Evolutionary conservation across 92 coral and sea anemone species (phyloP).

Genomic region (Epizoanthus scotinus): DNA sequence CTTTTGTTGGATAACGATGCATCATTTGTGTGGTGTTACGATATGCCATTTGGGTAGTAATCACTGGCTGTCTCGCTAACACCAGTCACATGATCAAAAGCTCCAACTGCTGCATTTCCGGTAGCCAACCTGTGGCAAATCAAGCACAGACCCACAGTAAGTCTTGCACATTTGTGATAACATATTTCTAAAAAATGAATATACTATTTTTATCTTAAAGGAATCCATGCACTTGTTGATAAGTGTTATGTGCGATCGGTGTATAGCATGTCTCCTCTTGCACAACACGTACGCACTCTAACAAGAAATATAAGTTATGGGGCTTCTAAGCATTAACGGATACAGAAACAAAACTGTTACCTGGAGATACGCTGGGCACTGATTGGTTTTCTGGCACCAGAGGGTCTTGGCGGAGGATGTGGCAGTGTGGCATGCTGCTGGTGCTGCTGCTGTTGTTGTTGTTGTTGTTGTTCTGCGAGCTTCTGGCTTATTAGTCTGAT

Average conservation of each 20-base stretch:
- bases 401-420: slow-evolving; percentile 88
- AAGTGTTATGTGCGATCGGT: too few relatives aligned
- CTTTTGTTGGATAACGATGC: too few relatives aligned
- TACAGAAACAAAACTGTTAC: slow-evolving; percentile 29
- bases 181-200: too few relatives aligned
- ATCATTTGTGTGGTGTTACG: neutral
- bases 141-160: neutral
- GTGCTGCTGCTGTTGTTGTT: slow-evolving; percentile 46
- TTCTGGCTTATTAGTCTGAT: slow-evolving; percentile 82
- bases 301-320: too few relatives aligned
- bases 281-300: too few relatives aligned
- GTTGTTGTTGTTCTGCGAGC: slow-evolving; percentile 71
- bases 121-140: slow-evolving; percentile 11
- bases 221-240: too few relatives aligned
- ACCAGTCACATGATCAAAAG: neutral
- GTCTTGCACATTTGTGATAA: too few relatives aligned
- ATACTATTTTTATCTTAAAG: too few relatives aligned
- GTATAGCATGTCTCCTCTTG: too few relatives aligned
- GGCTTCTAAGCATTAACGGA: too few relatives aligned
- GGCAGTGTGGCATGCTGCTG: slow-evolving; percentile 55
- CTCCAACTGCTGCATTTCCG: slow-evolving; percentile 4
- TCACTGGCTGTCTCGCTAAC: neutral
- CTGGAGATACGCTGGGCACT: slow-evolving; percentile 84
- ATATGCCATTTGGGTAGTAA: slow-evolving; percentile 13
- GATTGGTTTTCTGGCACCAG: slow-evolving; percentile 72